phyloP scores from a whole-genome alignment of 2,113 vertebrate species.

The Gobius niger region DNA sequence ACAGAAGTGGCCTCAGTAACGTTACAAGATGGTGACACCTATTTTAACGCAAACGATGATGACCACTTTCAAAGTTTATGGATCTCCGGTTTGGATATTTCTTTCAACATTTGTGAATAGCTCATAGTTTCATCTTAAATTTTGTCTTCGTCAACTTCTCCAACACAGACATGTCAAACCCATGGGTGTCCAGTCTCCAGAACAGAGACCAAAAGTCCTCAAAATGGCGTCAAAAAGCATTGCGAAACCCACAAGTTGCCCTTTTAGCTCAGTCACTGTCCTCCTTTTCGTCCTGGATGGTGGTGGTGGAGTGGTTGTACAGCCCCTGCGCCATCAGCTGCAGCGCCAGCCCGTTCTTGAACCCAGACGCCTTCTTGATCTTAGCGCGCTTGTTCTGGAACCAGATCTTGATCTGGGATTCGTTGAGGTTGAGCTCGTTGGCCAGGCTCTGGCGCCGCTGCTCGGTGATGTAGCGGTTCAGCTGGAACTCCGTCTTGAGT shows the following conservation, averaged over 20 bases:
- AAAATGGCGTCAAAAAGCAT: no score
- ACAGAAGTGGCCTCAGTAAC: no score
- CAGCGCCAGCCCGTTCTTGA: conserved; percentile 84
- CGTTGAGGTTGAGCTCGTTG: conserved; percentile 84
- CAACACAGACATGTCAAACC: no score
- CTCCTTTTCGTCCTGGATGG: conserved; percentile 89
- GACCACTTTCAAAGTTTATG: no score
- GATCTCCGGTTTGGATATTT: no score
- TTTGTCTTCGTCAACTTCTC: no score
- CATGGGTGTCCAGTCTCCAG: no score
- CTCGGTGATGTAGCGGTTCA: conserved; percentile 87
- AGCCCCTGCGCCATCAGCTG: conserved; percentile 89
- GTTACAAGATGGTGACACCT: no score
- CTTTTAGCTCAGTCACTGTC: conserved; percentile 79
- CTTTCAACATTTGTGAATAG: no score
- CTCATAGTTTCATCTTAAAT: no score
- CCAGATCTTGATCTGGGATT: conserved; percentile 90
- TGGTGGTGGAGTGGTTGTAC: conserved; percentile 90
- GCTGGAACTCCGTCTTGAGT: conserved; percentile 84
- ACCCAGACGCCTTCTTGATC: conserved; percentile 85
- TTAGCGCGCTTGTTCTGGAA: conserved; percentile 90
- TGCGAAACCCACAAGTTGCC: neutral
- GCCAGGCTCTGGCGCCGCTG: conserved; percentile 83
- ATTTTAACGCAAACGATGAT: no score
- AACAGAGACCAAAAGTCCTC: no score